Base-by-base conservation (phyloP, 2,888 invertebrate genomes). In the Lobophora halterata region DNA sequence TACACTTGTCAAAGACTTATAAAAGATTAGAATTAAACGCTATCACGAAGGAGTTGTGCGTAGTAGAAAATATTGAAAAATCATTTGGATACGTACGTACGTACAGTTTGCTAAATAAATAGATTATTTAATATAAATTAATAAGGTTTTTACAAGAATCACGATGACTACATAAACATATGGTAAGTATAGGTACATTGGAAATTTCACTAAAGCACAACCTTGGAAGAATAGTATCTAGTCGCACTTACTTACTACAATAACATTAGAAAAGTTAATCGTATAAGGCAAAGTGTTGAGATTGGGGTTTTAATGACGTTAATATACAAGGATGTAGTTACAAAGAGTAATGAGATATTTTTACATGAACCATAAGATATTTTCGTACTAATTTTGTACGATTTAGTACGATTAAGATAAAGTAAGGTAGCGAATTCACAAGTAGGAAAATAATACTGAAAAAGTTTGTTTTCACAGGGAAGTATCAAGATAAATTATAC, bases 161-260 rank as follows among this genome's bases (percentile, higher is more conserved):
- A 62, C 62, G 50, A 62, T 61, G 61, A 66, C 52, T 62, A 51
- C 61, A 65, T n/a, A 66, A 70, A 52, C 40, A 28, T 11, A 28
- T 37, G 5, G 20, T 52, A 65, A 61, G 67, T 74, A 69, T 64
- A n/a, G n/a, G n/a, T n/a, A 76, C 61, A 43, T 67, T 71, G 76
- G 75, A 72, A 80, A 82, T 78, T 75, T 82, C 80, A 82, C 83
- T 82, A 82, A 86, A 85, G 86, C 86, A 86, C 86, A 86, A 87
- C 86, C 86, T 78, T 86, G 83, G 86, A 86, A 85, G 83, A 87
- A 82, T 85, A 85, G 82, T 83, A 85, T 57, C 85, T 87, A 86
- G 72, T 80, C 65, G 82, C 78, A 61, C 83, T 86, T 87, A 86
- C 66, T 59, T 34, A 76, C 83, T 85, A 83, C 68, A 76, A 68